Evolutionary conservation across 2,113 vertebrate genomes (phyloP).

Genomic region (Suncus etruscus): DNA sequence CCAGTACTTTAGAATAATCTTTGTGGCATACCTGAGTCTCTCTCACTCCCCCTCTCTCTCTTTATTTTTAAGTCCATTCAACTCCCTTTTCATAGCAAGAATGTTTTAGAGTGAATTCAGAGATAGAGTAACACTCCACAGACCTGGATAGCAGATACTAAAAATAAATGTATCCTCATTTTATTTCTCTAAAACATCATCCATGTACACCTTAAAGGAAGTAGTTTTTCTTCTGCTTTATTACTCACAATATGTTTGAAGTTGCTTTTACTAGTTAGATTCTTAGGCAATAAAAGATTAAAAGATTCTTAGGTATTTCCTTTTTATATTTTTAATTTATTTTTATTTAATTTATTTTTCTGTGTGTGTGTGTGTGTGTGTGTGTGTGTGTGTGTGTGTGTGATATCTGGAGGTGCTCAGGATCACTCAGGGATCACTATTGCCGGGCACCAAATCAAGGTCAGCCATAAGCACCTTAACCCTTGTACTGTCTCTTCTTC

Average conservation of each 20-base stretch:
- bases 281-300: too few species aligned
- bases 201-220: slow-evolving; percentile 29
- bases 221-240: not conserved
- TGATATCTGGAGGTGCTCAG: too few species aligned
- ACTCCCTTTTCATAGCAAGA: slow-evolving; percentile 26
- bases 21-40: not conserved
- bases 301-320: not conserved
- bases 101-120: slow-evolving; percentile 17
- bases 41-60: not conserved
- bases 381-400: too few species aligned
- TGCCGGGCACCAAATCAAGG: too few species aligned
- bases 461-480: too few species aligned
- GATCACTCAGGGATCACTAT: too few species aligned
- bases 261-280: not conserved
- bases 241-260: slow-evolving; percentile 17
- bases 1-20: slow-evolving; percentile 17
- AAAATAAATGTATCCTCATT: slow-evolving; percentile 61
- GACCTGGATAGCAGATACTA: slow-evolving; percentile 8
- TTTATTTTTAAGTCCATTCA: not conserved
- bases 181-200: slow-evolving; percentile 55
- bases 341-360: too few species aligned
- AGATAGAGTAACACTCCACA: not conserved
- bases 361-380: too few species aligned
- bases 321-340: too few species aligned
- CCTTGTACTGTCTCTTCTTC: too few species aligned